These are phyloP conservation scores for Acleris laterana DNA, from an alignment of 2,888 invertebrate species.

Conservation along the genomic window DNA sequence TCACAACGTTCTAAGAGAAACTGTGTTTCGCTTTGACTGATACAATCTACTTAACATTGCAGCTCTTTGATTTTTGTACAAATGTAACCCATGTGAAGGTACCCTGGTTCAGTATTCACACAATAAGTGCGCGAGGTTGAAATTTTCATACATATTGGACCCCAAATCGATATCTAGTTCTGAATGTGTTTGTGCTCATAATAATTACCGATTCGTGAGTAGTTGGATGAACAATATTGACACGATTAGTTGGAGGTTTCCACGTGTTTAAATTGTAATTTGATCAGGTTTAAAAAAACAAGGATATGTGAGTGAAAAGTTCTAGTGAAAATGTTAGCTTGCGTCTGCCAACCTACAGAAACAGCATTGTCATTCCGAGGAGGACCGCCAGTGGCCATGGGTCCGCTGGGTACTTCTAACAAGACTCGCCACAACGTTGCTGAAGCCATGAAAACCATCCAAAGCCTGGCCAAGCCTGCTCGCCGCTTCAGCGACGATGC, in stretches of 20 bases:
- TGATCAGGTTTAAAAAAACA: slow-evolving; percentile 45
- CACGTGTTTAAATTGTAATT: background rate
- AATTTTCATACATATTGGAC: no score
- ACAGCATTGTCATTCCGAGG: slow-evolving; percentile 81
- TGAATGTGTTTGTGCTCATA: no score
- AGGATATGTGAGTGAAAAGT: slow-evolving; percentile 65
- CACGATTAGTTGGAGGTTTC: slow-evolving; percentile 35
- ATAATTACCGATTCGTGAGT: no score
- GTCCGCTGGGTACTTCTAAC: slow-evolving; percentile 78
- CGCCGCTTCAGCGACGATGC: slow-evolving; percentile 61
- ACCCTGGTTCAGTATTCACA: no score
- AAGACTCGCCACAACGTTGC: slow-evolving; percentile 67
- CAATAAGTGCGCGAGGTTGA: no score
- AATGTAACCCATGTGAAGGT: no score
- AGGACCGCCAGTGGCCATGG: slow-evolving; percentile 81
- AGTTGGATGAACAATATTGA: background rate
- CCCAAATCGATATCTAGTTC: no score
- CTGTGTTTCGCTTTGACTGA: slow-evolving; percentile 46
- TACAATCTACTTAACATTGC: slow-evolving; percentile 42
- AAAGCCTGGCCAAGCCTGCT: slow-evolving; percentile 61
- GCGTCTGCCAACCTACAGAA: slow-evolving; percentile 87
- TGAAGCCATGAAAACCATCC: slow-evolving; percentile 67
- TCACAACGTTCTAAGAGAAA: slow-evolving; percentile 42
- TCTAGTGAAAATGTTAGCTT: slow-evolving; percentile 85
- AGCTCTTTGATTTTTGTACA: slow-evolving; percentile 6